Evolutionary conservation across 2,113 vertebrate species (phyloP).

Genomic region (Atherinomorus stipes): DNA sequence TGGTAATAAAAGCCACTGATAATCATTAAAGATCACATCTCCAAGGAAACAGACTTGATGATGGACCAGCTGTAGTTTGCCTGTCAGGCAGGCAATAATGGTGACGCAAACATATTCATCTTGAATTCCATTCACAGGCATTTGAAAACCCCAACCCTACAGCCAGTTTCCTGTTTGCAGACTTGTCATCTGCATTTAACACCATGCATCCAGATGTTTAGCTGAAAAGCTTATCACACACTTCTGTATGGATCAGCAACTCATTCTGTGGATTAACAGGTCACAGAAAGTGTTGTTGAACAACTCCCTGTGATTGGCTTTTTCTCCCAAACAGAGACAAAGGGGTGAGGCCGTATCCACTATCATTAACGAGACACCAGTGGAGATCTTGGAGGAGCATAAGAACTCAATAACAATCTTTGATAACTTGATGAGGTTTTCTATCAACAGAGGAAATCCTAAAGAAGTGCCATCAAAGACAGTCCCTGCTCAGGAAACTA

Average conservation of each 20-base stretch:
- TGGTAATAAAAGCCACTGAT: background rate
- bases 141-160: too few species aligned
- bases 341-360: too few species aligned
- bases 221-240: background rate
- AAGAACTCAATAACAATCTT: too few species aligned
- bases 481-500: background rate
- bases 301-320: background rate
- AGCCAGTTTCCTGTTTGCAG: constrained; percentile 13
- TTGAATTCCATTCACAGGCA: too few species aligned
- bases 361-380: background rate
- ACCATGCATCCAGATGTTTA: background rate
- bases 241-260: background rate
- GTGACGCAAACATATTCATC: too few species aligned
- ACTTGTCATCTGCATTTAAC: background rate
- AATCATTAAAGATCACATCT: background rate
- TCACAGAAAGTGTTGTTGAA: background rate
- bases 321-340: background rate
- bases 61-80: background rate
- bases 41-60: background rate
- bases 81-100: too few species aligned
- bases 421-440: background rate
- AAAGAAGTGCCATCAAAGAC: background rate
- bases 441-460: background rate
- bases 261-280: background rate
- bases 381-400: too few species aligned